Evolutionary conservation across 1,140 invertebrate genomes (phyloP).

Genomic region (Drosophila navojoa): DNA sequence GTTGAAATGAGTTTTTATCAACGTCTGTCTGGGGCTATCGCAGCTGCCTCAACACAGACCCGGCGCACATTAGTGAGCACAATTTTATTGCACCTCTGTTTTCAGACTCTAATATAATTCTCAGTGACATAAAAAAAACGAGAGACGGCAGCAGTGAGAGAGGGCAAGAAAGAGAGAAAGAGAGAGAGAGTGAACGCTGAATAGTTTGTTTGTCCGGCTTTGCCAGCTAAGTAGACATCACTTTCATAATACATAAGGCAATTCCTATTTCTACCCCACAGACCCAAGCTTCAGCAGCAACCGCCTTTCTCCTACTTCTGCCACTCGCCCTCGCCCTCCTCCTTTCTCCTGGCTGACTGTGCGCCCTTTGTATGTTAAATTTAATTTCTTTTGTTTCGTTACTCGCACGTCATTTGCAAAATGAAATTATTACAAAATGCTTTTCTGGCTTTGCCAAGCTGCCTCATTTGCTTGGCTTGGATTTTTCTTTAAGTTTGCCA

Average conservation of each 20-base stretch:
- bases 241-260: slow-evolving; percentile 79
- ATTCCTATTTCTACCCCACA: slow-evolving; percentile 18
- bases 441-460: slow-evolving; percentile 39
- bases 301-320: not conserved
- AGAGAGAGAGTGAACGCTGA: slow-evolving; percentile 42
- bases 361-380: slow-evolving; percentile 75
- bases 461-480: slow-evolving; percentile 57
- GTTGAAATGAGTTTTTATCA: slow-evolving; percentile 81
- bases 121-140: slow-evolving; percentile 64
- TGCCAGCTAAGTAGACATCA: slow-evolving; percentile 54
- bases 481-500: slow-evolving; percentile 36
- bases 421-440: slow-evolving; percentile 83
- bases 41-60: slow-evolving; percentile 34
- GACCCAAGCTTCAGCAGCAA: not conserved
- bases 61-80: slow-evolving; percentile 70
- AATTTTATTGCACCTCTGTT: slow-evolving; percentile 81
- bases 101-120: slow-evolving; percentile 58
- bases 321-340: not conserved
- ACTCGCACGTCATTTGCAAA: slow-evolving; percentile 83
- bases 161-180: not conserved
- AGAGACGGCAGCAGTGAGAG: not conserved
- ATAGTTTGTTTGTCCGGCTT: slow-evolving; percentile 58
- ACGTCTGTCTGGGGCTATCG: slow-evolving; percentile 55
- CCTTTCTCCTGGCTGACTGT: not conserved
- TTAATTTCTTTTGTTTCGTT: slow-evolving; percentile 83